These are phyloP conservation scores for Speoplatyrhinus poulsoni DNA, from an alignment of 2,113 vertebrate species.

Conservation along the genomic window DNA sequence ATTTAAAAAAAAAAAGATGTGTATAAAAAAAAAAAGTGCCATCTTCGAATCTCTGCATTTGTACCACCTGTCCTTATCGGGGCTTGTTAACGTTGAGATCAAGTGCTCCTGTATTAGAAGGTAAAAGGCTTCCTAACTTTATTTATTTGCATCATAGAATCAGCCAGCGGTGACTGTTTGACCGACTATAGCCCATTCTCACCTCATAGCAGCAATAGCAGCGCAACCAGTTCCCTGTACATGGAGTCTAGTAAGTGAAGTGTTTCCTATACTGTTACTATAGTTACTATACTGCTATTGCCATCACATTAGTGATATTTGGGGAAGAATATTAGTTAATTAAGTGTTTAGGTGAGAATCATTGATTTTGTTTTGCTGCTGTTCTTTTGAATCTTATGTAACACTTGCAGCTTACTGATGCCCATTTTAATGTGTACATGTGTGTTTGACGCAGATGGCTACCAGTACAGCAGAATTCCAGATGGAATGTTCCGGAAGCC, in stretches of 20 bases:
- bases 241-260: constrained; percentile 84
- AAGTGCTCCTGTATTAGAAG: not conserved
- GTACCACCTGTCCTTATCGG: too few species aligned
- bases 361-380: too few species aligned
- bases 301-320: too few species aligned
- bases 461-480: constrained; percentile 73
- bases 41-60: too few species aligned
- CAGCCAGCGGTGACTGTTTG: constrained; percentile 63
- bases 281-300: not conserved
- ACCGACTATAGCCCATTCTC: constrained; percentile 76
- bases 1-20: too few species aligned
- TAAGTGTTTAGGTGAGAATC: too few species aligned
- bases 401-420: too few species aligned
- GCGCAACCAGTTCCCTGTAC: constrained; percentile 81
- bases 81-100: too few species aligned
- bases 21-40: too few species aligned
- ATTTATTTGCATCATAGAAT: constrained; percentile 74
- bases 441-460: constrained; percentile 75
- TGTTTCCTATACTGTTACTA: too few species aligned
- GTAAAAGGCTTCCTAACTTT: not conserved
- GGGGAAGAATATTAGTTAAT: too few species aligned
- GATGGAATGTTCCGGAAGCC: constrained; percentile 96
- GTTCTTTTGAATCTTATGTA: too few species aligned
- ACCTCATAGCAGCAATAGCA: constrained; percentile 74
- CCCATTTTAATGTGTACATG: not conserved